phyloP scores from a whole-genome alignment of 2,888 invertebrate genomes.

The Rhamphomyia laevipes region DNA sequence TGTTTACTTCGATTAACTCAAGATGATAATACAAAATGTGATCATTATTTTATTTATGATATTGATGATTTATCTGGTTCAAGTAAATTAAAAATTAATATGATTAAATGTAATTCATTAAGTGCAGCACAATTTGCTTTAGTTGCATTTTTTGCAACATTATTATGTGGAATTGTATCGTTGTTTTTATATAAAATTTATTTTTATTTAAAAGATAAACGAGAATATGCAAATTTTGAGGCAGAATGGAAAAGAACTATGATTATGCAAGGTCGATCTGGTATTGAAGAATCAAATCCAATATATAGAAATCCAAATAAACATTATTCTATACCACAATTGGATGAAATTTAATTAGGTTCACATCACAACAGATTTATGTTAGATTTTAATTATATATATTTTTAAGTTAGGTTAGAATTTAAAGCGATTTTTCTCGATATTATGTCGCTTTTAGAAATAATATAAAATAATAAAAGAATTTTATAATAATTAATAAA shows the following conservation, averaged over 20 bases:
- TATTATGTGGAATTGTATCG: conserved; percentile 39
- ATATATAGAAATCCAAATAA: conserved; percentile 50
- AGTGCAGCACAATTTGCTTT: conserved; percentile 22
- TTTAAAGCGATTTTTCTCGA: no score
- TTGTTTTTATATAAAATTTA: conserved; percentile 38
- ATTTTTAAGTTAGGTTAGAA: no score
- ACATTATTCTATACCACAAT: conserved; percentile 43
- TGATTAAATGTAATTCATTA: conserved; percentile 22
- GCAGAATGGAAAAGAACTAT: conserved; percentile 39
- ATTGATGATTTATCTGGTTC: conserved; percentile 18
- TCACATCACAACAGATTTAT: no score
- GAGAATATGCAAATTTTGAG: conserved; percentile 43
- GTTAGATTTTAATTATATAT: no score
- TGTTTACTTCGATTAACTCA: conserved; percentile 27
- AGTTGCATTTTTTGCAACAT: conserved; percentile 38
- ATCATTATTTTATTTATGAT: conserved; percentile 28
- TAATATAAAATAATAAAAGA: no score
- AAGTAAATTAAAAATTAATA: conserved; percentile 25
- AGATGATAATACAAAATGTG: conserved; percentile 27
- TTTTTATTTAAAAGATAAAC: conserved; percentile 40
- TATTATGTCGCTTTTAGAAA: no score
- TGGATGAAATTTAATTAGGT: conserved; percentile 15
- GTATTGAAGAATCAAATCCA: conserved; percentile 39
- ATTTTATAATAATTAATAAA: no score
- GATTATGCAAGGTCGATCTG: conserved; percentile 18